A percentile compares a stretch with the other conserved stretches of the same genome.
Conservation (phyloP, 2,797 vertebrate genomes). For the Gambusia yucatana region DNA sequence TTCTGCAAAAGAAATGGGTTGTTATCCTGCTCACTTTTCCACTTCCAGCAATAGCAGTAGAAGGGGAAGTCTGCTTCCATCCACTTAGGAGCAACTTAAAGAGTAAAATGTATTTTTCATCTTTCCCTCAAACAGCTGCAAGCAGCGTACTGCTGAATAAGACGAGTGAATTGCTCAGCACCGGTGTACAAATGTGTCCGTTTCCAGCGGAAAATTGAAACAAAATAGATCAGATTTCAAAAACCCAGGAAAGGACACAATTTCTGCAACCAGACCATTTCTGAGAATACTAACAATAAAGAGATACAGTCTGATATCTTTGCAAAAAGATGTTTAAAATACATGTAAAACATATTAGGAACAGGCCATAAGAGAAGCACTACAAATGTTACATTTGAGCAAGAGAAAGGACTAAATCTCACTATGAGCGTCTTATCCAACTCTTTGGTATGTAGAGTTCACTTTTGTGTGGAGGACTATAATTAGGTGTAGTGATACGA, state of each 20-base stretch:
- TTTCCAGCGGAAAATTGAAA: not conserved
- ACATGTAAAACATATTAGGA: not conserved
- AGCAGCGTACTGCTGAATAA: not conserved
- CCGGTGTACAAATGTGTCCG: not conserved
- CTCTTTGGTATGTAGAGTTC: not conserved
- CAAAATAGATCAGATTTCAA: not conserved
- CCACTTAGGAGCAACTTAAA: not conserved
- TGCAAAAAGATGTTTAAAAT: not conserved
- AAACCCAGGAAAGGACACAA: too few relatives aligned
- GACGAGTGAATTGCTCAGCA: not conserved
- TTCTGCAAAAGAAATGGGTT: not conserved
- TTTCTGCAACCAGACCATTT: not conserved
- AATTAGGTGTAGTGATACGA: not conserved
- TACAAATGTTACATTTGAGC: not conserved
- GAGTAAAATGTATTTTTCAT: not conserved
- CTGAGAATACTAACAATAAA: not conserved
- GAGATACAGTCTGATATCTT: not conserved
- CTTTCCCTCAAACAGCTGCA: not conserved
- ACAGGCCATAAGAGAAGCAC: not conserved
- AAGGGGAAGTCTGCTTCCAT: not conserved
- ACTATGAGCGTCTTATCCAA: not conserved
- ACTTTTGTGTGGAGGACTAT: not conserved
- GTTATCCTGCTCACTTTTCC: not conserved
- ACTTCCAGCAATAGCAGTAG: not conserved
- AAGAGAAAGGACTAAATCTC: not conserved